Percentiles rank a stretch among this genome's conserved stretches.
These are phyloP conservation scores for Scatophagus argus DNA, from an alignment of 2,113 vertebrate species.

Conservation along the genomic window DNA sequence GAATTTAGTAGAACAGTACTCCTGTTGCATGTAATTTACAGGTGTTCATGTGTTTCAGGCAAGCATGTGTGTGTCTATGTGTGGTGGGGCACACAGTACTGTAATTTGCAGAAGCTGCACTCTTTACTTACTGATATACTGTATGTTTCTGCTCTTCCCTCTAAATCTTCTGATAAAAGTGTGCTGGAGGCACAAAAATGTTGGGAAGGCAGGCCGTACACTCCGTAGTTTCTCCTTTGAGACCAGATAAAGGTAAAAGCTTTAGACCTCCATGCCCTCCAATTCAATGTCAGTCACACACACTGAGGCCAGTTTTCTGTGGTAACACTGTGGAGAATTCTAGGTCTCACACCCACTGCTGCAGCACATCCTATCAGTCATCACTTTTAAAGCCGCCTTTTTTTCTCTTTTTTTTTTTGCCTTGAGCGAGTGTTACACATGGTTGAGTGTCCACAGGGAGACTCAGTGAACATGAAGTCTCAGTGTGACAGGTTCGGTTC, in stretches of 20 bases:
- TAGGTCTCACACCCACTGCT: conserved; percentile 36
- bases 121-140: conserved; percentile 31
- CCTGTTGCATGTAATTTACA: not conserved
- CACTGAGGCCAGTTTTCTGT: conserved; percentile 40
- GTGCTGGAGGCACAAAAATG: conserved; percentile 23
- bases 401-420: conserved; percentile 22
- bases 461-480: conserved; percentile 48
- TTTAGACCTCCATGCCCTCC: conserved; percentile 44
- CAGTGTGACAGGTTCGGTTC: conserved; percentile 63
- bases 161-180: conserved; percentile 3
- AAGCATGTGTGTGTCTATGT: not conserved
- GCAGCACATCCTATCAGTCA: conserved; percentile 60
- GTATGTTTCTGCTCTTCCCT: conserved; percentile 11
- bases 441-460: conserved; percentile 62
- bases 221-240: conserved; percentile 22
- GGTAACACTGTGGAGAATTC: conserved; percentile 57
- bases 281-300: conserved; percentile 55
- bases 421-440: conserved; percentile 55
- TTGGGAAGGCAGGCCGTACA: not conserved
- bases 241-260: conserved; percentile 63
- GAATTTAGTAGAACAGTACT: not conserved
- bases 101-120: not conserved
- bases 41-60: not conserved
- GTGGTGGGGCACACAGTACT: not conserved
- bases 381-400: conserved; percentile 39